Percentiles rank a stretch among this genome's conserved stretches.
Evolutionary conservation across 37 sponge, comb jelly and placozoan species (phyloP).

Genomic region (Aplysina aerophoba): DNA sequence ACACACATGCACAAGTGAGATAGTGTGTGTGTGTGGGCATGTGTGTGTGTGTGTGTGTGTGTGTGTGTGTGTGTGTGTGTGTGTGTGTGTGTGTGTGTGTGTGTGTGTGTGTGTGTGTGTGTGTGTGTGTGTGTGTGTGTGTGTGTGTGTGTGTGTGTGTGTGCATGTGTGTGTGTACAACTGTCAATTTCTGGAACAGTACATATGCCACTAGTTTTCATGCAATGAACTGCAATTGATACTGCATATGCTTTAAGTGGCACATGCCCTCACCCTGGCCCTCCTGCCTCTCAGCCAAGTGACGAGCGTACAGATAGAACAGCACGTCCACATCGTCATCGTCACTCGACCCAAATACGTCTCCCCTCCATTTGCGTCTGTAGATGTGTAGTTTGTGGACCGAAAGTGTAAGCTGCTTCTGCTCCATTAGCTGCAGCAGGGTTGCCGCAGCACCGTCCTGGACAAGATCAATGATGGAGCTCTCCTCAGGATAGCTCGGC

Average conservation of each 20-base stretch:
- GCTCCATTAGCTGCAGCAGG: constrained; percentile 17
- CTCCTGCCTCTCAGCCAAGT: constrained; percentile 44
- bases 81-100: no score
- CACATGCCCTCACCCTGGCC: constrained; percentile 12
- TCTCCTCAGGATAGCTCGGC: background rate
- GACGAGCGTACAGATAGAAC: constrained; percentile 68
- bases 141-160: no score
- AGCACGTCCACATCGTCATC: constrained; percentile 75
- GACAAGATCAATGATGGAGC: background rate
- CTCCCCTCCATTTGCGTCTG: constrained; percentile 56
- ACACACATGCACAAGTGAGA: no score
- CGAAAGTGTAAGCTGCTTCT: constrained; percentile 37
- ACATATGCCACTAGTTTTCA: no score
- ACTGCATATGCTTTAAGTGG: background rate
- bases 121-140: no score
- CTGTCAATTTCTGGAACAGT: no score
- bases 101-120: no score
- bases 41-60: no score
- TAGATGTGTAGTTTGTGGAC: constrained; percentile 53
- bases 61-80: no score
- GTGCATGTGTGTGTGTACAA: no score
- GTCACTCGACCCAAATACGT: constrained; percentile 52
- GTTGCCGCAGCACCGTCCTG: background rate
- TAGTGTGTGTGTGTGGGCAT: no score
- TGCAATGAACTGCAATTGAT: no score